These are phyloP conservation scores for Ferdinandea cuprea DNA, from an alignment of 2,888 invertebrate species.

Conservation along the genomic window DNA sequence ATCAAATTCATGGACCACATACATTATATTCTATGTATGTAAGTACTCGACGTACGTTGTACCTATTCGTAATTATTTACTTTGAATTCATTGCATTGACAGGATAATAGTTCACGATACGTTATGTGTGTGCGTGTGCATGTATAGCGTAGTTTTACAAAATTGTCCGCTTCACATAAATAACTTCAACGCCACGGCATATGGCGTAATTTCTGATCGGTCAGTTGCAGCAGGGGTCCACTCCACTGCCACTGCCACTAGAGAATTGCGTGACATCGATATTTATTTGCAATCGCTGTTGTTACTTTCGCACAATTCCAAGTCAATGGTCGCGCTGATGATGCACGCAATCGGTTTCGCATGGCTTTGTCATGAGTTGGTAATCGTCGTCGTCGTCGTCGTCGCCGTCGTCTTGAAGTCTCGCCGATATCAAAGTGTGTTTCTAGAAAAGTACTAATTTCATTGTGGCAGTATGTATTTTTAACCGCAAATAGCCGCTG, in stretches of 20 bases:
- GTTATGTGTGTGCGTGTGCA: constrained; percentile 6
- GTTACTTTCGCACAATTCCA: constrained; percentile 27
- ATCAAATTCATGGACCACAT: constrained; percentile 23
- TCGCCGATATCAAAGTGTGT: too few relatives aligned
- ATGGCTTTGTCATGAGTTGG: not conserved
- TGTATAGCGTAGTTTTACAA: not conserved
- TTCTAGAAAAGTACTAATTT: too few relatives aligned
- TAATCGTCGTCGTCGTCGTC: too few relatives aligned
- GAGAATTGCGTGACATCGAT: constrained; percentile 24
- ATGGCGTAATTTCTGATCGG: constrained; percentile 13
- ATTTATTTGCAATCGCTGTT: not conserved
- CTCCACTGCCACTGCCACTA: too few relatives aligned
- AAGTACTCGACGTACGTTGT: too few relatives aligned
- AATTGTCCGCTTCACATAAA: not conserved
- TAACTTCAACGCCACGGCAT: constrained; percentile 10
- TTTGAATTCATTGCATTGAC: constrained; percentile 36
- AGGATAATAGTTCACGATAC: constrained; percentile 37
- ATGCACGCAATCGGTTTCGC: constrained; percentile 20
- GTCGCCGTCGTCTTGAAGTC: too few relatives aligned
- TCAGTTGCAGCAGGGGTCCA: constrained; percentile 11
- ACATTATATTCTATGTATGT: not conserved
- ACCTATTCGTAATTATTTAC: constrained; percentile 26
- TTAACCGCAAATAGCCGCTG: too few relatives aligned
- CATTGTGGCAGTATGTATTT: too few relatives aligned
- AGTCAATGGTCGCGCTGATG: not conserved